A percentile compares a stretch with the other conserved stretches of the same genome.
phyloP scores from a whole-genome alignment of 1,140 invertebrate species.

The Bombus confusus region DNA sequence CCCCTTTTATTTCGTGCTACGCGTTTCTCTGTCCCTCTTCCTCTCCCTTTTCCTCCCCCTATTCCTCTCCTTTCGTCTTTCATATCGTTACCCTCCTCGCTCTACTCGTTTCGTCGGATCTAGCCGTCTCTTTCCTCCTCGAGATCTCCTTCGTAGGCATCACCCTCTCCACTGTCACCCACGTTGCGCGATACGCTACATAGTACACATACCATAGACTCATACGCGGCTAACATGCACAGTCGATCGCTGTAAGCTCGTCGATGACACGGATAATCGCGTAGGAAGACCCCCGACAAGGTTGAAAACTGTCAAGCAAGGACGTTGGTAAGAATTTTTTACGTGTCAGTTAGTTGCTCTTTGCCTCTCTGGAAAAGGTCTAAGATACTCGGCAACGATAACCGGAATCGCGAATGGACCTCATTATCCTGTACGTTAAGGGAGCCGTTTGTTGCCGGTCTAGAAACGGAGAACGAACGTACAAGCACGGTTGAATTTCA shows the following conservation, averaged over 20 bases:
- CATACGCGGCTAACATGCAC: not conserved
- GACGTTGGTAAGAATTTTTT: slow-evolving; percentile 16
- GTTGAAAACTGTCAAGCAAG: slow-evolving; percentile 21
- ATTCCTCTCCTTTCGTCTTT: not conserved
- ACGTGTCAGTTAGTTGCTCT: not conserved
- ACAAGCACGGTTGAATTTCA: not conserved
- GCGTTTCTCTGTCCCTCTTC: not conserved
- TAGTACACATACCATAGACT: too few relatives aligned
- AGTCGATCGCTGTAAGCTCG: not conserved
- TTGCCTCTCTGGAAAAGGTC: not conserved
- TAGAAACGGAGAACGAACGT: not conserved
- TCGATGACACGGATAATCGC: slow-evolving; percentile 18
- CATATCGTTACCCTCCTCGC: not conserved
- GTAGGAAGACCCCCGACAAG: slow-evolving; percentile 6
- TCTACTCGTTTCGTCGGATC: too few relatives aligned
- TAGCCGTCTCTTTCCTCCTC: too few relatives aligned
- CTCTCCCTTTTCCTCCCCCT: not conserved
- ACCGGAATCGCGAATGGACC: not conserved
- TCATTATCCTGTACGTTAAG: slow-evolving; percentile 27
- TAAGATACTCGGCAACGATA: slow-evolving; percentile 6
- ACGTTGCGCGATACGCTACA: not conserved
- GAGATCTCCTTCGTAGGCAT: not conserved
- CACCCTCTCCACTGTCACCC: slow-evolving; percentile 4
- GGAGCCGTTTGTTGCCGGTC: not conserved
- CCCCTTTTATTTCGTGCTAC: slow-evolving; percentile 25